These are phyloP conservation scores for Bombyx mandarina DNA, from an alignment of 1,140 invertebrate genomes.

Conservation along the genomic window DNA sequence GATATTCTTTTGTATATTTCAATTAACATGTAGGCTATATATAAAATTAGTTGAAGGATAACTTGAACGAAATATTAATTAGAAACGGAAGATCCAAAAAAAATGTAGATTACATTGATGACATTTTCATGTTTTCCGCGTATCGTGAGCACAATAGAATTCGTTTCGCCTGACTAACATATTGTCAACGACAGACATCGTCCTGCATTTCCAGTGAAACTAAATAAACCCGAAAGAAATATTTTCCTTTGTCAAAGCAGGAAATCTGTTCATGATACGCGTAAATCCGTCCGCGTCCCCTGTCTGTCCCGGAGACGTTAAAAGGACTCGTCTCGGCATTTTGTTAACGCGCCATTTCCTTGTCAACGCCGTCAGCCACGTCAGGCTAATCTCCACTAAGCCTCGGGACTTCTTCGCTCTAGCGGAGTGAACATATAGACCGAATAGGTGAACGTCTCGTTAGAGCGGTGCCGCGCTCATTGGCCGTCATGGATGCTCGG, in stretches of 20 bases:
- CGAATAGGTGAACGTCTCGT: constrained; percentile 22
- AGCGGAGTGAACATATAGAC: constrained; percentile 4
- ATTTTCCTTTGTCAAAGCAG: constrained; percentile 52
- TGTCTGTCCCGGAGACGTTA: constrained; percentile 43
- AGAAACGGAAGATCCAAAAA: too few species aligned
- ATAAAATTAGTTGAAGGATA: too few species aligned
- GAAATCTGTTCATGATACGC: constrained; percentile 59
- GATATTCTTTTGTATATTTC: too few species aligned
- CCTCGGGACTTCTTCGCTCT: constrained; percentile 17
- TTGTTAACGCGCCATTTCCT: constrained; percentile 49
- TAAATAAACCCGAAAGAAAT: constrained; percentile 26
- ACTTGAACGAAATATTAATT: too few species aligned
- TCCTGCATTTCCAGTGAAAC: constrained; percentile 2
- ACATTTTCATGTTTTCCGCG: too few species aligned
- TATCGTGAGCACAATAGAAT: too few species aligned
- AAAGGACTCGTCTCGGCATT: constrained; percentile 49
- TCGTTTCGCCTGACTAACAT: not conserved
- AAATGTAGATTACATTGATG: too few species aligned
- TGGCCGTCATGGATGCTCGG: constrained; percentile 33
- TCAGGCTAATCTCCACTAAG: constrained; percentile 36
- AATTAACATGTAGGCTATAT: too few species aligned
- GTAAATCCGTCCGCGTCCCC: constrained; percentile 54
- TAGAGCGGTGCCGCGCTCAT: constrained; percentile 34
- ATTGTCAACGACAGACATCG: not conserved
- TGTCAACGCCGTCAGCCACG: constrained; percentile 33